phyloP scores from a whole-genome alignment of 1,140 invertebrate genomes.

The Drosophila arawakana region DNA sequence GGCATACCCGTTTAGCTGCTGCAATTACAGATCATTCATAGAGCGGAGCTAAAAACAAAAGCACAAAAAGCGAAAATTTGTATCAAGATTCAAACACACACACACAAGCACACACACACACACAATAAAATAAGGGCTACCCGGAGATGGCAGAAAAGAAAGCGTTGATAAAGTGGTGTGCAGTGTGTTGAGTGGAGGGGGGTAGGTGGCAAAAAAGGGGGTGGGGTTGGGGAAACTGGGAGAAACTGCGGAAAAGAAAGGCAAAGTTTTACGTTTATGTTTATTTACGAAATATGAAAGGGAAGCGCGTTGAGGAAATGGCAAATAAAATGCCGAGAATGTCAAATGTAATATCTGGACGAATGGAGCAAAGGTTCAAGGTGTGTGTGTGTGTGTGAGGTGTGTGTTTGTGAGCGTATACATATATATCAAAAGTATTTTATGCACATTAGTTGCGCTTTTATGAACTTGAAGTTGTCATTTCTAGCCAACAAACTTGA shows the following conservation, averaged over 20 bases:
- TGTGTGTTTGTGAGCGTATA: neutral
- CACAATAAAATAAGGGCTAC: constrained; percentile 23
- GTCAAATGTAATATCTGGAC: constrained; percentile 5
- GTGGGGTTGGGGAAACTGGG: neutral
- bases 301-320: constrained; percentile 63
- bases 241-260: constrained; percentile 37
- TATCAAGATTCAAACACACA: constrained; percentile 1
- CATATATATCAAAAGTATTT: constrained; percentile 66
- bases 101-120: neutral
- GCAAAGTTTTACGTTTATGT: constrained; percentile 71
- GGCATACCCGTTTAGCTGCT: neutral
- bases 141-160: constrained; percentile 42
- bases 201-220: too few relatives aligned
- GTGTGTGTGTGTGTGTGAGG: constrained; percentile 2
- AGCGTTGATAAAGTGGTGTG: neutral
- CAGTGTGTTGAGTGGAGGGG: too few relatives aligned
- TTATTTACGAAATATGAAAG: constrained; percentile 77
- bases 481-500: constrained; percentile 69
- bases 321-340: constrained; percentile 68
- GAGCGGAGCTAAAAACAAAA: constrained; percentile 13
- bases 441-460: constrained; percentile 82
- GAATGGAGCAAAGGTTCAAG: constrained; percentile 5
- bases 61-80: constrained; percentile 19
- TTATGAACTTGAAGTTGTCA: constrained; percentile 81
- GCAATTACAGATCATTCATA: constrained; percentile 8